A percentile compares a stretch with the other conserved stretches of the same genome.
These are phyloP conservation scores for Podiceps cristatus DNA, from an alignment of 2,113 vertebrate species.

Conservation along the genomic window DNA sequence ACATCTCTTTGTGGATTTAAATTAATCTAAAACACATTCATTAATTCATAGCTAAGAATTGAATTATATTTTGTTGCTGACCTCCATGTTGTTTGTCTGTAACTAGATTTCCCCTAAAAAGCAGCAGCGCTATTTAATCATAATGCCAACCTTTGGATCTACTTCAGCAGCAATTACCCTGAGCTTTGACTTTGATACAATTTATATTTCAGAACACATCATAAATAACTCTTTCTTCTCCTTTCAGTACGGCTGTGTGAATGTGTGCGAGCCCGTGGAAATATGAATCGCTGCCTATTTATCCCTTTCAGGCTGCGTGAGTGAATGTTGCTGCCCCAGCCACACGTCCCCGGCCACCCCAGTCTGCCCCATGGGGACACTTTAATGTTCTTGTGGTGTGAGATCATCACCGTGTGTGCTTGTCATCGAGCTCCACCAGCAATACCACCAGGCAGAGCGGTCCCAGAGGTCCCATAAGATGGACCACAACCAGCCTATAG, in stretches of 20 bases:
- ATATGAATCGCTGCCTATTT: constrained; percentile 4
- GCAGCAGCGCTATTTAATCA: constrained; percentile 63
- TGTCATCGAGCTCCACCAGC: neutral
- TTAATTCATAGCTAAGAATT: constrained; percentile 71
- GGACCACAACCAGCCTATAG: neutral
- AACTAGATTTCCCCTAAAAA: constrained; percentile 68
- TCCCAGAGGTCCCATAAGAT: neutral
- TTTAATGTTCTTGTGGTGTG: neutral
- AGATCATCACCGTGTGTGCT: neutral
- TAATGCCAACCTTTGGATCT: constrained; percentile 61
- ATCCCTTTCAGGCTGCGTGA: neutral
- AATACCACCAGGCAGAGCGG: neutral
- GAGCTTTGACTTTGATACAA: constrained; percentile 62
- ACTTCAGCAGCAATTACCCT: constrained; percentile 67
- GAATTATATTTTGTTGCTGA: constrained; percentile 68
- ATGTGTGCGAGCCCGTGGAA: neutral
- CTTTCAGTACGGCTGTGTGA: neutral
- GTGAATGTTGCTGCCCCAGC: neutral
- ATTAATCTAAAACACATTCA: constrained; percentile 73
- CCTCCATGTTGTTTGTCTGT: constrained; percentile 63
- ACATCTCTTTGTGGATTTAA: constrained; percentile 66
- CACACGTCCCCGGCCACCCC: neutral
- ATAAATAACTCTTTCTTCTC: constrained; percentile 59
- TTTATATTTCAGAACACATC: constrained; percentile 49
- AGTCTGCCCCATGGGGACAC: neutral